Conservation (phyloP, 2,113 vertebrate genomes). For the Phycodurus eques region DNA sequence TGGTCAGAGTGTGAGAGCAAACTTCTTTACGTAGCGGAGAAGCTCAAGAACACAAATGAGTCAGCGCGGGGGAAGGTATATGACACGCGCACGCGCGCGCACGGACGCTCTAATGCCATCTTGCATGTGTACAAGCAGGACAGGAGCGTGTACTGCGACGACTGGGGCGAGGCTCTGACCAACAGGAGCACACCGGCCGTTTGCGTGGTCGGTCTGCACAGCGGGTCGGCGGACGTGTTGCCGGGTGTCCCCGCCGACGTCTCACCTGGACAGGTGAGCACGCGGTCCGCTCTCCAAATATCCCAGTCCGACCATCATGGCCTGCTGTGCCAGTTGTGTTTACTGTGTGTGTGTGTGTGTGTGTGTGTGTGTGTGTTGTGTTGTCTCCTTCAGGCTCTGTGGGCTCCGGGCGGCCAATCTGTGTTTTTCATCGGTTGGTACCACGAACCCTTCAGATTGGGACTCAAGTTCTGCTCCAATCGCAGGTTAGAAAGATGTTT, state of each 20-base stretch:
- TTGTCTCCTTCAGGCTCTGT: slow-evolving; percentile 60
- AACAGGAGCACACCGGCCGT: slow-evolving; percentile 68
- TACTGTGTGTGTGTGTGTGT: background rate
- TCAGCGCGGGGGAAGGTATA: slow-evolving; percentile 26
- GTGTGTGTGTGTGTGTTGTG: background rate
- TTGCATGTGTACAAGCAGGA: slow-evolving; percentile 42
- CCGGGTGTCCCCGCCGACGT: slow-evolving; percentile 61
- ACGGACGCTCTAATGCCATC: background rate
- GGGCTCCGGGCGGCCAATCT: slow-evolving; percentile 56
- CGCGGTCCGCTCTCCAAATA: background rate
- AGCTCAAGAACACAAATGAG: slow-evolving; percentile 30
- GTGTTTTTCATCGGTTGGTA: slow-evolving; percentile 75
- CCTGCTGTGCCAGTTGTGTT: background rate
- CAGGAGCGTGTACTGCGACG: slow-evolving; percentile 69
- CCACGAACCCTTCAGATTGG: slow-evolving; percentile 75
- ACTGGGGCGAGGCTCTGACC: slow-evolving; percentile 76
- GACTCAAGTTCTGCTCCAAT: slow-evolving; percentile 77
- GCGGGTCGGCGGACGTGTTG: slow-evolving; percentile 38
- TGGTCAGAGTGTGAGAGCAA: slow-evolving; percentile 72
- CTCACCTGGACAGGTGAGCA: slow-evolving; percentile 76
- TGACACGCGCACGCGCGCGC: background rate
- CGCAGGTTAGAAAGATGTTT: slow-evolving; percentile 58
- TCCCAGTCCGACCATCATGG: background rate
- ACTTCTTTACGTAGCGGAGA: slow-evolving; percentile 75
- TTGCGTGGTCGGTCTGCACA: slow-evolving; percentile 65